These are phyloP conservation scores for Cyprinus carpio DNA, from an alignment of 2,113 vertebrate genomes.

Conservation along the genomic window DNA sequence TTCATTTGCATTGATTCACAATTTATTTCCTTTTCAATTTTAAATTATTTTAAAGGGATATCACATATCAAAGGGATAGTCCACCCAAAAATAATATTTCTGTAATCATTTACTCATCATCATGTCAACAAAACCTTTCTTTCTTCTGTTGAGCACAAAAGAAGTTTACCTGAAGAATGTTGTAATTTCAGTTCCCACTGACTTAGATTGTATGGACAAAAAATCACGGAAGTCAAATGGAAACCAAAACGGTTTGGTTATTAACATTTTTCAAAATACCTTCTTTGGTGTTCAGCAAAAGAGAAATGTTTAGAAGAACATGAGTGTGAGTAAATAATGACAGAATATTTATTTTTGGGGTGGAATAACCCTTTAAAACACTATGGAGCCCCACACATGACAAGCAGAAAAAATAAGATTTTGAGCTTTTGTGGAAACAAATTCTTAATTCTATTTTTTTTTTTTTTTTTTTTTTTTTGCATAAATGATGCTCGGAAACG, in stretches of 20 bases:
- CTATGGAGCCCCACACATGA: background rate
- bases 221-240: background rate
- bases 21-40: background rate
- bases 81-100: background rate
- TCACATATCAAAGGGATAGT: background rate
- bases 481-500: background rate
- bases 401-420: background rate
- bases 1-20: background rate
- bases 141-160: background rate
- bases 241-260: background rate
- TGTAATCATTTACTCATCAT: background rate
- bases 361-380: background rate
- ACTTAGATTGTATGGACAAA: background rate
- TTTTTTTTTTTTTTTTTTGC: no score
- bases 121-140: background rate
- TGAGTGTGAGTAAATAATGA: background rate
- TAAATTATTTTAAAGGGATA: background rate
- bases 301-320: background rate
- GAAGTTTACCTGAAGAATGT: background rate
- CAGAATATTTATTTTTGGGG: background rate
- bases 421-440: background rate
- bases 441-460: no score
- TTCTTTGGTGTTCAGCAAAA: background rate
- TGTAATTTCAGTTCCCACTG: background rate
- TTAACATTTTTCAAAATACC: background rate